These are phyloP conservation scores for Elgaria multicarinata DNA, from an alignment of 2,113 vertebrate species.

Conservation along the genomic window DNA sequence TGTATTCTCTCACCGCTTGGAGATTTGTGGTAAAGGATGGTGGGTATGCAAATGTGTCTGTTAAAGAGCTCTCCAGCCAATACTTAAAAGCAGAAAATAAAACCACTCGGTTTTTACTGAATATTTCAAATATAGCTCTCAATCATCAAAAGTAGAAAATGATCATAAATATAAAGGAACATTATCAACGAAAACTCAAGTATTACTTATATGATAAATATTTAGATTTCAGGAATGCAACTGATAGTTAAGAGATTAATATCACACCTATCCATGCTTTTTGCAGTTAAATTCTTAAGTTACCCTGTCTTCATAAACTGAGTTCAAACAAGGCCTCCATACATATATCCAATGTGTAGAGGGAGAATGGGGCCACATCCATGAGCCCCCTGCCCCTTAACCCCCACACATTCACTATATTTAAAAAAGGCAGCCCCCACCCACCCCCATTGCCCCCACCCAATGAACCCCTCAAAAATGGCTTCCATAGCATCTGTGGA, in stretches of 20 bases:
- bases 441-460: too few species aligned
- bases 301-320: not conserved
- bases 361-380: too few species aligned
- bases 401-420: too few species aligned
- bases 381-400: too few species aligned
- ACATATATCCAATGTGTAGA: too few species aligned
- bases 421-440: too few species aligned
- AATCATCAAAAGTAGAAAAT: not conserved
- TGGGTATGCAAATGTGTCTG: not conserved
- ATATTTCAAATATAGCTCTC: not conserved
- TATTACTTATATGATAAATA: not conserved
- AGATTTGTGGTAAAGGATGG: not conserved
- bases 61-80: too few species aligned
- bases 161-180: not conserved
- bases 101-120: not conserved
- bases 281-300: not conserved
- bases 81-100: not conserved
- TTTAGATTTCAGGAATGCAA: not conserved
- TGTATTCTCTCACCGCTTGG: not conserved
- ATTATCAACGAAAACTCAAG: not conserved
- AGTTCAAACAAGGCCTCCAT: too few species aligned
- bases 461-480: too few species aligned
- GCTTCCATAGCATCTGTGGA: too few species aligned
- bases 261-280: not conserved
- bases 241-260: not conserved